phyloP scores from a whole-genome alignment of 2,888 invertebrate species.

The Cataglyphis altisquamis region DNA sequence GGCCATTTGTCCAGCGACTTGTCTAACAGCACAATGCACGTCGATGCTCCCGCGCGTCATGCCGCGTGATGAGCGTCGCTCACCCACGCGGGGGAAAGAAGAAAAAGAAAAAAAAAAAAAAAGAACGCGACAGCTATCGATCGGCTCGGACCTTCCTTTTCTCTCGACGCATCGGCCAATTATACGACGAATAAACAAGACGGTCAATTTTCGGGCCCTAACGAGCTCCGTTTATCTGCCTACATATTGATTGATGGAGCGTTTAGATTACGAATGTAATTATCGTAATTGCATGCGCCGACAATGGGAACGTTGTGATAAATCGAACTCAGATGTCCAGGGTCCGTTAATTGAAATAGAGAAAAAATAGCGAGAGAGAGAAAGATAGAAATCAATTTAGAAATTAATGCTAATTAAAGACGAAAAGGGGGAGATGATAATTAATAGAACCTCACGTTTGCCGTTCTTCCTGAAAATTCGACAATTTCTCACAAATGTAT shows the following conservation, averaged over 20 bases:
- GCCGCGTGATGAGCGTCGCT: constrained; percentile 58
- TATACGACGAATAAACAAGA: constrained; percentile 47
- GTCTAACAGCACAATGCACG: constrained; percentile 59
- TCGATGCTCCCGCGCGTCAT: constrained; percentile 51
- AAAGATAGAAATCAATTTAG: constrained; percentile 7
- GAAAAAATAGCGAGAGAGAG: background rate
- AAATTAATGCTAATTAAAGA: background rate
- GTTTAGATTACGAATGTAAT: constrained; percentile 49
- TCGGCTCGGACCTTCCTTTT: constrained; percentile 39
- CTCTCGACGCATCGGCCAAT: constrained; percentile 35
- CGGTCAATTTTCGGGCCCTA: constrained; percentile 48
- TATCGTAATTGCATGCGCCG: constrained; percentile 41
- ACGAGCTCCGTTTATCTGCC: constrained; percentile 49
- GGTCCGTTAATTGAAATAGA: constrained; percentile 37
- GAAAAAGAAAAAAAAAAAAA: background rate
- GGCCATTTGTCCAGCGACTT: constrained; percentile 58
- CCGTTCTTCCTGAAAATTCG: background rate
- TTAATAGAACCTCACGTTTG: background rate
- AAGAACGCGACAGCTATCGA: constrained; percentile 45
- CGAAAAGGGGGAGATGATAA: background rate
- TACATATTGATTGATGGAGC: constrained; percentile 43
- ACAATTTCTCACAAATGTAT: background rate
- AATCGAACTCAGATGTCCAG: constrained; percentile 18
- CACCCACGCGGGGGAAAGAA: constrained; percentile 12
- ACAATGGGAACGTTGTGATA: constrained; percentile 36